Evolutionary conservation across 1,140 invertebrate species (phyloP), one percentile per base, ranked within the genome.

Genomic region (Conus ventricosus): DNA sequence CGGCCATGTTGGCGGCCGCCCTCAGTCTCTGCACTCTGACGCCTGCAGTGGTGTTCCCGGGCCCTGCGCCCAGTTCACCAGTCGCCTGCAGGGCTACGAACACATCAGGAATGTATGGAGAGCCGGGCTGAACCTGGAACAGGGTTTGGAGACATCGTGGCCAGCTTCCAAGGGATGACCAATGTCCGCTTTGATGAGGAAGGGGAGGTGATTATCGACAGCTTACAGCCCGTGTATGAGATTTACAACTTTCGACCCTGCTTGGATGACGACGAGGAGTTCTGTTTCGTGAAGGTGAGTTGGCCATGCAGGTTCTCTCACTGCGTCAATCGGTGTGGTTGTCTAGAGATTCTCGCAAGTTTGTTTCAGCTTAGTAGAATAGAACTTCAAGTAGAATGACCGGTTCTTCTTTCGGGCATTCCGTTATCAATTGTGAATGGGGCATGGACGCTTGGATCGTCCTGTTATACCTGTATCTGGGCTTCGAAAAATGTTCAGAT

Each of bases 1-100:
- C 84, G 15, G 84, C 84, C 23, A 60, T 86, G 63, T 5, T 75
- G 25, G 84, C 84, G 25, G 84, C 67, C 53, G 63, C 63, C 11
- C n/a, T 86, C 1, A 54, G 20, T 27, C 17, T 15, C 25, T 51
- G 27, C 67, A 86, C 25, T 39, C 78, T 51, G 27, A 80, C 27
- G 78, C 13, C 39, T 80, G 78, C 20, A 53, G 11, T 15, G 20
- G 10, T 5, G 78, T 20, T 51, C 39, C 78, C 15, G 78, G 27
- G 27, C 78, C 78, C 20, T 80, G 78, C 39, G 13, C n/a, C 27
- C 13, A 27, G 78, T 80, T 80, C 23, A 8, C 39, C 11, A 51
- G 27, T 3, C 25, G 15, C 23, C 8, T 80, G 5, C n/a, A n/a
- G 78, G 13, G 39, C 13, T 53, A 51, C 27, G 13, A 39, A 10